Evolutionary conservation across 2,797 vertebrate genomes (phyloP), one percentile per base, ranked within the genome.

Genomic region (Enteromius unitaeniatus): DNA sequence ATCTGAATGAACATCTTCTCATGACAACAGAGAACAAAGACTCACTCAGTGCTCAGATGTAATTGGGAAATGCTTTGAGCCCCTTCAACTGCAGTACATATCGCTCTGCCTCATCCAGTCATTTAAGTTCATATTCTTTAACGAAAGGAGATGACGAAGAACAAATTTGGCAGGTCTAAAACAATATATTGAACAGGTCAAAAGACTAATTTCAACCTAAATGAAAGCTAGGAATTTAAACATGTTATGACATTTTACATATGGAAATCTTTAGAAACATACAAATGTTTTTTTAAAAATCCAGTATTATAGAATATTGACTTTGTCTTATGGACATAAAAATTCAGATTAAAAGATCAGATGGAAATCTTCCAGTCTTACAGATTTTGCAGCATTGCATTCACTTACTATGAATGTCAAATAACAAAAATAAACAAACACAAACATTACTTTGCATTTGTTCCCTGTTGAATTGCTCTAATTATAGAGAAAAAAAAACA

Each of bases 21-120:
- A 74, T 83, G 76, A 83, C 76, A 83, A 51, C 28, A 62, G 23
- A 70, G 58, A 72, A 81, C 74, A 83, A 81, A 83, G 17, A 26
- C 68, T 64, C 7, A 6, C 60, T 74, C 23, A 31, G 40, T 49
- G 28, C 80, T 85, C 13, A 68, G 42, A 55, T 62, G 34, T 72
- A 84, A 84, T 79, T 69, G 60, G 69, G 70, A 42, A 69, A 69
- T n/a, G 58, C 67, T 77, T 6, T 62, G 58, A 62, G 58, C 13
- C 58, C 58, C 58, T 28, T 14, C n/a, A 77, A 23, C 74, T 82
- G 68, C 78, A 67, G n/a, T 6, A 21, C 19, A 31, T 14, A 69
- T 78, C n/a, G 21, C 65, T 58, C 74, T 79, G 31, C n/a, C 74
- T 78, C 40, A 34, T 1, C 84, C 15, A 6, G 17, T 64, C n/a